Percentiles rank a stretch among this genome's conserved stretches.
Evolutionary conservation across 2,888 invertebrate species (phyloP).

Genomic region (Archips crataeganus): DNA sequence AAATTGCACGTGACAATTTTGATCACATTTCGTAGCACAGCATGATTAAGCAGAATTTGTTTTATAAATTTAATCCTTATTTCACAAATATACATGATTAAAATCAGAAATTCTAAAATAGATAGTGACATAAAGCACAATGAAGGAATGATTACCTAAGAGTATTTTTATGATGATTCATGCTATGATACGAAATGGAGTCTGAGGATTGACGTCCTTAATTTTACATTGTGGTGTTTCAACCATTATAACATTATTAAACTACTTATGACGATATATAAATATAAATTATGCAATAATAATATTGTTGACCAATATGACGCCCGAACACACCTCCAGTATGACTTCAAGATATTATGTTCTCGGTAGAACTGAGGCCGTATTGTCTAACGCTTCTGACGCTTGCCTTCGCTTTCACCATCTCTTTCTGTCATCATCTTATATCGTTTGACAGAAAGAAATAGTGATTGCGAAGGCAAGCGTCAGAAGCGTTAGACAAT

Average conservation of each 20-base stretch:
- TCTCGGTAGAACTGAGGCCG: background rate
- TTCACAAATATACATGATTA: background rate
- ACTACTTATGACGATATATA: too few species aligned
- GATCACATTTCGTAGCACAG: background rate
- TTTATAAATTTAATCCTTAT: background rate
- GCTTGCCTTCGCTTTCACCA: too few species aligned
- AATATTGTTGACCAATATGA: background rate
- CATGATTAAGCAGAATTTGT: background rate
- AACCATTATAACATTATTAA: too few species aligned
- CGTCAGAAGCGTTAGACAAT: too few species aligned
- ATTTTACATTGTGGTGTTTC: background rate
- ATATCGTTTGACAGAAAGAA: too few species aligned
- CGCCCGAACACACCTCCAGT: background rate
- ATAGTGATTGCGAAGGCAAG: too few species aligned
- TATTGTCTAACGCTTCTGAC: too few species aligned
- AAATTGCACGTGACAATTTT: background rate
- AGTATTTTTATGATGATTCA: too few species aligned
- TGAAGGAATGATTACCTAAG: background rate
- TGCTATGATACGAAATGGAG: too few species aligned
- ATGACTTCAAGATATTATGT: background rate
- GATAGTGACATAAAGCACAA: background rate
- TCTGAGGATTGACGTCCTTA: too few species aligned
- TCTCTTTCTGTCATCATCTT: too few species aligned
- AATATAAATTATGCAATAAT: background rate
- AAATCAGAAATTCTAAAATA: background rate